Evolutionary conservation across 1,140 invertebrate genomes (phyloP).

Genomic region (Asobara japonica): DNA sequence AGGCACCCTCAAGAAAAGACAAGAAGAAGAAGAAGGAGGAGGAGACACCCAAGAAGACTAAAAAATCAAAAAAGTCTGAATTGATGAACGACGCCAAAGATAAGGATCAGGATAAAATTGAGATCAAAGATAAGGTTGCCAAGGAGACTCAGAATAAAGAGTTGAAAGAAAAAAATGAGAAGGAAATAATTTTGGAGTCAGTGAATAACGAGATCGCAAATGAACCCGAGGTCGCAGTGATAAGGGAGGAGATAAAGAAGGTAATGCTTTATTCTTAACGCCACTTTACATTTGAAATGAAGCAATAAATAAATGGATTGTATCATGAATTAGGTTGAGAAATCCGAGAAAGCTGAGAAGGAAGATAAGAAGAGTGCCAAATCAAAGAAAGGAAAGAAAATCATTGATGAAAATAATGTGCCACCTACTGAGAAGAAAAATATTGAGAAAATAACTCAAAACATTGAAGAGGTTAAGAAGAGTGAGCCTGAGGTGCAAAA

Average conservation of each 20-base stretch:
- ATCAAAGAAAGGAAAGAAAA: constrained; percentile 64
- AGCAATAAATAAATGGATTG: background rate
- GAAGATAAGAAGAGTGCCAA: constrained; percentile 53
- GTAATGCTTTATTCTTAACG: constrained; percentile 36
- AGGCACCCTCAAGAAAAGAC: constrained; percentile 74
- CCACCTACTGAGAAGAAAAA: constrained; percentile 55
- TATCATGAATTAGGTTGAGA: constrained; percentile 40
- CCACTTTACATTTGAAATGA: background rate
- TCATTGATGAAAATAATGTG: constrained; percentile 52
- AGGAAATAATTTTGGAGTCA: constrained; percentile 58
- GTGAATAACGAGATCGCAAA: constrained; percentile 47
- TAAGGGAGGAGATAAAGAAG: constrained; percentile 53
- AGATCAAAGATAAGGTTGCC: constrained; percentile 65
- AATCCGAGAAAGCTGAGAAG: constrained; percentile 42
- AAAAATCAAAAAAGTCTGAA: constrained; percentile 61
- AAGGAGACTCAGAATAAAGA: constrained; percentile 68
- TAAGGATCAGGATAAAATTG: constrained; percentile 63
- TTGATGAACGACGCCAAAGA: constrained; percentile 53
- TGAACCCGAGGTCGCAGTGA: constrained; percentile 56
- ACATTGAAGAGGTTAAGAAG: constrained; percentile 62
- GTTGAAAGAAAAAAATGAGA: constrained; percentile 63
- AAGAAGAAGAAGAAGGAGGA: constrained; percentile 73
- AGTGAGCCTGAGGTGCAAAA: constrained; percentile 36
- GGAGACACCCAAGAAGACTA: constrained; percentile 66
- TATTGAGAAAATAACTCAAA: constrained; percentile 54